phyloP scores from a whole-genome alignment of 2,888 invertebrate genomes.

The Drosophila ustulata region DNA sequence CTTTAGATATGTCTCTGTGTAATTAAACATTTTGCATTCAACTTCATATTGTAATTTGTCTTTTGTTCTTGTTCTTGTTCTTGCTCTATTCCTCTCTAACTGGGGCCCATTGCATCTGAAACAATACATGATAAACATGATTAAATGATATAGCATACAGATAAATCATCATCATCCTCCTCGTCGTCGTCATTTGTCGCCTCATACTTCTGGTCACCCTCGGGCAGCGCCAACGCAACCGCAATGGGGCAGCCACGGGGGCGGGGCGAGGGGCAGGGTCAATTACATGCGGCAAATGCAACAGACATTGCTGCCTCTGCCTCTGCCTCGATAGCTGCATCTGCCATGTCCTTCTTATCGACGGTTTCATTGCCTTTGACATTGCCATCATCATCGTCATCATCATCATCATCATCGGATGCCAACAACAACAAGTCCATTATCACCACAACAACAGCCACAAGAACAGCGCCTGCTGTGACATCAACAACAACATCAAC shows the following conservation, averaged over 20 bases:
- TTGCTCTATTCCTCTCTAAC: conserved; percentile 25
- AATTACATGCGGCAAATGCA: conserved; percentile 35
- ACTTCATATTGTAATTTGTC: conserved; percentile 28
- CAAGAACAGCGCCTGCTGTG: conserved; percentile 19
- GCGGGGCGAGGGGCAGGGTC: conserved; percentile 8
- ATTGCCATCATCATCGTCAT: conserved; percentile 10
- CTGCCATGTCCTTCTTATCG: conserved; percentile 37
- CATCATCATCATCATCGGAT: conserved; percentile 27
- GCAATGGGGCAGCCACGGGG: conserved; percentile 19
- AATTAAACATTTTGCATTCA: conserved; percentile 18
- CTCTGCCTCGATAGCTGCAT: conserved; percentile 24
- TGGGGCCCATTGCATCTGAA: conserved; percentile 12
- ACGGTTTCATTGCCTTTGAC: conserved; percentile 68
- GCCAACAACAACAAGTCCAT: conserved; percentile 31
- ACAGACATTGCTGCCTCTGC: conserved; percentile 23
- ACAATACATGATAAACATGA: conserved; percentile 14
- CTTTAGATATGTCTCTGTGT: background rate
- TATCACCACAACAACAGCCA: conserved; percentile 39
- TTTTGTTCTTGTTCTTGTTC: conserved; percentile 56
- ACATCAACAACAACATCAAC: conserved; percentile 21
- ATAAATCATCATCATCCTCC: conserved; percentile 55
- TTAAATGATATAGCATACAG: conserved; percentile 55
- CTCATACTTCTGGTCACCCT: conserved; percentile 72
- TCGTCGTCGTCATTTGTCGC: conserved; percentile 61
- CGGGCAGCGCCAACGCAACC: conserved; percentile 38